phyloP scores from a whole-genome alignment of 2,888 invertebrate species.

The Dicranocentrus wangi region DNA sequence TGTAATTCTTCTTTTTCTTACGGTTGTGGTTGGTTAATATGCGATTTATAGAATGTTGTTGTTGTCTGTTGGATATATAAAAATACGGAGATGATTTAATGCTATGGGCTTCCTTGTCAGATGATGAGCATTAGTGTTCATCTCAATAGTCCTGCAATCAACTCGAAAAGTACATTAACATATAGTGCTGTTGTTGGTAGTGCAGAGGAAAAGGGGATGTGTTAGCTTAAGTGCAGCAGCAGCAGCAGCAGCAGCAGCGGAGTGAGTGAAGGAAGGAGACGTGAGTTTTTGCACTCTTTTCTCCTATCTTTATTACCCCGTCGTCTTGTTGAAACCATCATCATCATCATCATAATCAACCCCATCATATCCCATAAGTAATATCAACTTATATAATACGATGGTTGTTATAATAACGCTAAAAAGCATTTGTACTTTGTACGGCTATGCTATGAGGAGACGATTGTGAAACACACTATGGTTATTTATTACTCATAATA shows the following conservation, averaged over 20 bases:
- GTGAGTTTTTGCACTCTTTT: conserved; percentile 57
- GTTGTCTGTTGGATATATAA: conserved; percentile 8
- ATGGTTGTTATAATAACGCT: background rate
- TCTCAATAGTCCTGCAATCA: background rate
- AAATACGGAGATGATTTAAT: conserved; percentile 38
- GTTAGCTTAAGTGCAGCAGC: background rate
- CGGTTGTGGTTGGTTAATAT: too few relatives aligned
- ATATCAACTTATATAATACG: background rate
- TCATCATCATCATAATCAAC: conserved; percentile 1
- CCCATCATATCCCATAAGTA: background rate
- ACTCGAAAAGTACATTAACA: too few relatives aligned
- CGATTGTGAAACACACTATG: background rate
- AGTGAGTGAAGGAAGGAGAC: conserved; percentile 25
- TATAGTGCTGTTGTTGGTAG: too few relatives aligned
- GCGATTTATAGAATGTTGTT: background rate
- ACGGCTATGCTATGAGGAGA: too few relatives aligned
- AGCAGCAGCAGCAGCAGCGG: background rate
- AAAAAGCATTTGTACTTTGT: background rate
- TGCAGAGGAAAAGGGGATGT: background rate
- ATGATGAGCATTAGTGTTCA: conserved; percentile 23
- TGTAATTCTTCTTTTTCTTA: too few relatives aligned
- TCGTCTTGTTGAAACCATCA: conserved; percentile 34
- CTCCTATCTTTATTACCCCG: conserved; percentile 49
- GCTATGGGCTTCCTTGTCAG: conserved; percentile 47
- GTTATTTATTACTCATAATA: conserved; percentile 49